Evolutionary conservation across 2,797 vertebrate genomes (phyloP).

Genomic region (Bradypodion pumilum): DNA sequence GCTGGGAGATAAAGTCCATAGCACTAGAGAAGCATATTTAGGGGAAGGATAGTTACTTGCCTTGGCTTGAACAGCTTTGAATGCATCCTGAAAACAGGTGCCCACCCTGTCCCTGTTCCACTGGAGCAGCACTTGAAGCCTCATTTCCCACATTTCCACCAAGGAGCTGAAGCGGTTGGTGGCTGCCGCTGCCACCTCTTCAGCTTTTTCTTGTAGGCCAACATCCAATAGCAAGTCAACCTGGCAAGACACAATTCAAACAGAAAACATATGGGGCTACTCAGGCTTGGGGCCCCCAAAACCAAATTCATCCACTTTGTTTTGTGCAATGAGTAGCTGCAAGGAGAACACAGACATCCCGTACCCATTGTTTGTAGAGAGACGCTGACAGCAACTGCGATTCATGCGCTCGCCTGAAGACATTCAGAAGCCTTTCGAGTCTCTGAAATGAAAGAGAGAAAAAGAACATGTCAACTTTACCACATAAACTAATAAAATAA

Average conservation of each 20-base stretch:
- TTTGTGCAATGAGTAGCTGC: not conserved
- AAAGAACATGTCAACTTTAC: not conserved
- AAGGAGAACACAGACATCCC: constrained; percentile 12
- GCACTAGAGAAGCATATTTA: not conserved
- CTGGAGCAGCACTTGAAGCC: constrained; percentile 81
- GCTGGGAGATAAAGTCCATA: not conserved
- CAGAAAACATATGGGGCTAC: not conserved
- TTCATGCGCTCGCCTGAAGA: constrained; percentile 83
- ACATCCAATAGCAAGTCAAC: constrained; percentile 66
- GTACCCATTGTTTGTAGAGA: constrained; percentile 91
- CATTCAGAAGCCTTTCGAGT: constrained; percentile 79
- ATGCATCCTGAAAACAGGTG: constrained; percentile 83
- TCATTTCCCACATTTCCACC: constrained; percentile 79
- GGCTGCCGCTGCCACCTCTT: constrained; percentile 79
- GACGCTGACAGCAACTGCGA: constrained; percentile 79
- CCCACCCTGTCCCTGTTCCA: constrained; percentile 70
- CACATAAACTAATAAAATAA: not conserved
- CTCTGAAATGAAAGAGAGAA: constrained; percentile 77
- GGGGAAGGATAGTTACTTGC: constrained; percentile 66
- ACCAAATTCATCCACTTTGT: not conserved
- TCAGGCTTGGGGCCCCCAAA: constrained; percentile 2
- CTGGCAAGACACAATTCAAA: constrained; percentile 62
- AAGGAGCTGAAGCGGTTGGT: constrained; percentile 78
- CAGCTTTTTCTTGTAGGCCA: constrained; percentile 71
- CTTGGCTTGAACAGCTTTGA: constrained; percentile 82